Evolutionary conservation across 2,888 invertebrate genomes (phyloP), one percentile per base, ranked within the genome.

Genomic region (Eupithecia dodoneata): DNA sequence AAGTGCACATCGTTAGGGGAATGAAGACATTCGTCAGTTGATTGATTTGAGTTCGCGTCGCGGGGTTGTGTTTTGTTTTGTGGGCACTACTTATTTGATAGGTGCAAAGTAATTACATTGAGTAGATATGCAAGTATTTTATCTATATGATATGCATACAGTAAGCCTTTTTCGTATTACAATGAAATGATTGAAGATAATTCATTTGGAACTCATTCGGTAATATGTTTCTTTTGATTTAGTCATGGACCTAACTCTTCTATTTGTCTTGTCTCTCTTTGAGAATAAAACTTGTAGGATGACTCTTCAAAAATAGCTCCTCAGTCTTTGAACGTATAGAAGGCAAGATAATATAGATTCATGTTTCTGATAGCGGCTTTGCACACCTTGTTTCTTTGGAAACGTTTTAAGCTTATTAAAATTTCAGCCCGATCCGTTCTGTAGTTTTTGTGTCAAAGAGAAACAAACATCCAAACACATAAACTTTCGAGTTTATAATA

Each of bases 1-100:
- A 81, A 83, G 83, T 81, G 81, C 76, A 80, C 83, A 83, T 83
- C 83, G 73, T 78, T 78, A 78, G 71, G 78, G 77, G 79, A 84
- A 88, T 88, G 83, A 86, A 87, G 88, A 82, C 82, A 82, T 87
- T 86, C 83, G 79, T 81, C 75, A 82, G 77, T 79, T 84, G 86
- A 82, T 80, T 80, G 79, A 82, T 84, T 78, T 15, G 70, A n/a
- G 47, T 66, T 66, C 66, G 15, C 42, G 49, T 3, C 41, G 67
- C 47, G n/a, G 18, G 45, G 45, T 70, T 49, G 72, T 52, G 75
- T 70, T 49, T 72, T 67, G 44, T 70, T 70, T 42, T 59, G n/a
- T 18, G 10, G 30, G 30, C 30, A 30, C 30, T 30, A 30, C 30
- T n/a, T 45, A 2, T 69, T n/a, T 7, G 18, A 69, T 18, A 0